Conservation (phyloP, 2,113 vertebrate species). For the Columba janthina region DNA sequence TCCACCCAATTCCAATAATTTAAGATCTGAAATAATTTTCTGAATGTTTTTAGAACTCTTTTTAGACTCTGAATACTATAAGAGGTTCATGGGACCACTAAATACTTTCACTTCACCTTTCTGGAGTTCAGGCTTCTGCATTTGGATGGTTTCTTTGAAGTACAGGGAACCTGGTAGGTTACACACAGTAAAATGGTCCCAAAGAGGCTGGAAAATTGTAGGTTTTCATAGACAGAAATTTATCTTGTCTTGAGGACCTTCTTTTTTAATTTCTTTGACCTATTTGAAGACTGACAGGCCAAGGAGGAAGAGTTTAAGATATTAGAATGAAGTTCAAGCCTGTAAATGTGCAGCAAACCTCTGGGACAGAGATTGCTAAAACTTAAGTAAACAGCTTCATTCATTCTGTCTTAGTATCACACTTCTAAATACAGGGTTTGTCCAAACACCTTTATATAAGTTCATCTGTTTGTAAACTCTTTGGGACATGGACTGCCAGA, state of each 20-base stretch:
- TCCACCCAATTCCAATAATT: neutral
- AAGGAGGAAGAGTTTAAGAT: neutral
- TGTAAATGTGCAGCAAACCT: neutral
- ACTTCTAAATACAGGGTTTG: neutral
- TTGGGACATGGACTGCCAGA: neutral
- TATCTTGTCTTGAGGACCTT: neutral
- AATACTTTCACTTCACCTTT: neutral
- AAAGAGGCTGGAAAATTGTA: neutral
- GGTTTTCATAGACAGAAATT: neutral
- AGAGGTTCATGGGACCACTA: neutral
- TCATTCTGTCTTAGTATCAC: neutral
- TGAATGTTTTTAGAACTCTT: neutral
- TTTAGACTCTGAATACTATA: neutral
- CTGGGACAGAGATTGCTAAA: neutral
- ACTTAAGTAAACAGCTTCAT: neutral
- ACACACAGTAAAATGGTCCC: neutral
- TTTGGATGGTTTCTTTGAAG: neutral
- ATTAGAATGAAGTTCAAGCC: neutral
- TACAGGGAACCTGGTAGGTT: neutral
- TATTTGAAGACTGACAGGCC: neutral
- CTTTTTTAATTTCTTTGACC: neutral
- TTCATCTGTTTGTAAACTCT: neutral
- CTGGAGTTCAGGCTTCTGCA: neutral
- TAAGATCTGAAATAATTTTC: neutral
- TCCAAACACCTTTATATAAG: neutral